Evolutionary conservation across 53 echinoderm and acorn worm species (phyloP).

Genomic region (Patiria pectinifera): DNA sequence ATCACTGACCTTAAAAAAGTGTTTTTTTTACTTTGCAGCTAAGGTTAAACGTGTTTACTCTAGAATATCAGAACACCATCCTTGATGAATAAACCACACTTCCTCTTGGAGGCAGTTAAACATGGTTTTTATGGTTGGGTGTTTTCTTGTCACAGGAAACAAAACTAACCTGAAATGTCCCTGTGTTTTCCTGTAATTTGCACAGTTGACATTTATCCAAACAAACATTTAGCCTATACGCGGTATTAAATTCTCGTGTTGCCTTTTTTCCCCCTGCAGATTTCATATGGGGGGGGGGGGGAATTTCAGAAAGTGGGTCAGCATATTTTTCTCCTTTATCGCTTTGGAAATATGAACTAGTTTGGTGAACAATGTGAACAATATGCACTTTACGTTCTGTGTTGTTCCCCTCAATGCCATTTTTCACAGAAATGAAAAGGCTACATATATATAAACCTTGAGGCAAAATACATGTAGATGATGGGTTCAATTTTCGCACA

Average conservation of each 20-base stretch:
- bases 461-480: no score
- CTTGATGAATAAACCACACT: conserved; percentile 1
- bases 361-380: neutral
- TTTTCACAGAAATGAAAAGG: neutral
- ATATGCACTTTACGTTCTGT: neutral
- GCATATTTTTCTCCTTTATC: neutral
- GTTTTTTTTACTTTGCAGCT: neutral
- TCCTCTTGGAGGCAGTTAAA: conserved; percentile 15
- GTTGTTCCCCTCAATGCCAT: neutral
- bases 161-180: conserved; percentile 8
- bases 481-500: no score
- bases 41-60: neutral
- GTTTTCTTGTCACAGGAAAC: conserved; percentile 31
- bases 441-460: neutral
- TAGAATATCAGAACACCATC: neutral
- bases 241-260: no score
- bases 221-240: neutral
- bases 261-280: no score
- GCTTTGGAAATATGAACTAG: neutral
- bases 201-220: neutral
- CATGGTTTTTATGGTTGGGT: conserved; percentile 18
- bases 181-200: conserved; percentile 15
- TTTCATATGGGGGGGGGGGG: no score
- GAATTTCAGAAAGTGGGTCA: neutral
- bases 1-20: neutral